Evolutionary conservation across 2,888 invertebrate genomes (phyloP).

Genomic region (Liodrosophila aerea): DNA sequence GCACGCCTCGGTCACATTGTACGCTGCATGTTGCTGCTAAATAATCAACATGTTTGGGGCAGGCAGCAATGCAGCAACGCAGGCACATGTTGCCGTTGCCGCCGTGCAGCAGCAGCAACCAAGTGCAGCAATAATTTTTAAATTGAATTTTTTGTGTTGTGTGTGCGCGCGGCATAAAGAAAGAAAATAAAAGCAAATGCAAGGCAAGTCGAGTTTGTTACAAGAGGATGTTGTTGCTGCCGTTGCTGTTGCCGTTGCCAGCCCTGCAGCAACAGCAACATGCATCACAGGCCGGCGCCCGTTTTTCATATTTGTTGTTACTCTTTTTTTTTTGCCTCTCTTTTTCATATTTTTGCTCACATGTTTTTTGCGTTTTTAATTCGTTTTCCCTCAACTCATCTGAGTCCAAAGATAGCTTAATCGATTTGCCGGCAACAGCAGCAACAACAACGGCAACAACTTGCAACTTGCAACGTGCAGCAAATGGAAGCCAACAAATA

Average conservation of each 20-base stretch:
- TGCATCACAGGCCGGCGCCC: conserved; percentile 71
- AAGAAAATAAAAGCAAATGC: conserved; percentile 55
- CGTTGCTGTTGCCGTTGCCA: conserved; percentile 28
- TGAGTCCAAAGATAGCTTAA: conserved; percentile 74
- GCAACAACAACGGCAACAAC: conserved; percentile 37
- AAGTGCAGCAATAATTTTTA: conserved; percentile 79
- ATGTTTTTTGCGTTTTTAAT: conserved; percentile 54
- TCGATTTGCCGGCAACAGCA: conserved; percentile 75
- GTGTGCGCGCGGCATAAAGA: conserved; percentile 26
- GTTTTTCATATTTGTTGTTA: conserved; percentile 65
- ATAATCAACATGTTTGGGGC: conserved; percentile 72
- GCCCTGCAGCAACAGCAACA: conserved; percentile 60
- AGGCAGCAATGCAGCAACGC: conserved; percentile 20
- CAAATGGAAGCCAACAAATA: conserved; percentile 31
- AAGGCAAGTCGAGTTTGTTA: conserved; percentile 48
- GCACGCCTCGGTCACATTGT: conserved; percentile 41
- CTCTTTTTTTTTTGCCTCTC: not conserved
- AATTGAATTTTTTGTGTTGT: conserved; percentile 74
- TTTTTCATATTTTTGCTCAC: conserved; percentile 6
- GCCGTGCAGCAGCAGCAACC: conserved; percentile 43
- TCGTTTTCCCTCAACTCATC: conserved; percentile 55
- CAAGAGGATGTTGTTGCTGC: conserved; percentile 11
- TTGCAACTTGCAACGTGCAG: conserved; percentile 11
- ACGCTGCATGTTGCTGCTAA: conserved; percentile 58
- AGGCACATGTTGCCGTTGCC: conserved; percentile 67